A percentile compares a stretch with the other conserved stretches of the same genome.
Conservation (phyloP, 2,113 vertebrate species). For the Syrrhaptes paradoxus region DNA sequence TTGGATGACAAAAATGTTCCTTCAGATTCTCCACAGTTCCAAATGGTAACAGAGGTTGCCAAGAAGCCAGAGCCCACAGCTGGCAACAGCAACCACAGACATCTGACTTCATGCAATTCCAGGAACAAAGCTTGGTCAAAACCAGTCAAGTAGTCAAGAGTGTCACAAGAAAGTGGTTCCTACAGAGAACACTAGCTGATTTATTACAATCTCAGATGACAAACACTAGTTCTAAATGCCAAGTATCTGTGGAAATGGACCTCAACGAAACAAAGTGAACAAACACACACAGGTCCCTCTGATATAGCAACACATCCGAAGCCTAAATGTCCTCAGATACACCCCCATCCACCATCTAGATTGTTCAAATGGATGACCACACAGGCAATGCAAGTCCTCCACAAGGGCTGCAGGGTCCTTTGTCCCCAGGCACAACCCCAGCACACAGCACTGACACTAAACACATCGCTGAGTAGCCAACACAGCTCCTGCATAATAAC, state of each 20-base stretch:
- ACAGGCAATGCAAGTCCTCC: accelerated
- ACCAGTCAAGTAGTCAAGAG: background rate
- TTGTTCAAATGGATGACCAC: background rate
- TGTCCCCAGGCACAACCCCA: background rate
- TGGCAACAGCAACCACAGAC: background rate
- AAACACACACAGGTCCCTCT: background rate
- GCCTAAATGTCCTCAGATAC: background rate
- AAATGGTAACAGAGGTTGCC: background rate
- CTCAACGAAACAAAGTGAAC: background rate
- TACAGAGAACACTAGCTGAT: background rate
- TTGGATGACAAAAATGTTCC: background rate
- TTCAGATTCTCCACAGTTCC: background rate
- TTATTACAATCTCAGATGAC: background rate
- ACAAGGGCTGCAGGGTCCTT: background rate
- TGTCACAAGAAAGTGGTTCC: background rate
- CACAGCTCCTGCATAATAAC: background rate
- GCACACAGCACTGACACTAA: background rate
- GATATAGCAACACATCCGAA: background rate
- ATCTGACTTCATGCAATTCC: background rate
- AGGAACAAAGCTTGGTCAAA: background rate
- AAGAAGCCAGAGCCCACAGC: background rate
- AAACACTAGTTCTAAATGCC: background rate
- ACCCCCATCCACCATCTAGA: background rate
- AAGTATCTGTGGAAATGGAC: background rate
- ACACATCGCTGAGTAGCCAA: background rate